Base-by-base conservation (phyloP, 2,797 vertebrate species). In the Myotis planiceps region DNA sequence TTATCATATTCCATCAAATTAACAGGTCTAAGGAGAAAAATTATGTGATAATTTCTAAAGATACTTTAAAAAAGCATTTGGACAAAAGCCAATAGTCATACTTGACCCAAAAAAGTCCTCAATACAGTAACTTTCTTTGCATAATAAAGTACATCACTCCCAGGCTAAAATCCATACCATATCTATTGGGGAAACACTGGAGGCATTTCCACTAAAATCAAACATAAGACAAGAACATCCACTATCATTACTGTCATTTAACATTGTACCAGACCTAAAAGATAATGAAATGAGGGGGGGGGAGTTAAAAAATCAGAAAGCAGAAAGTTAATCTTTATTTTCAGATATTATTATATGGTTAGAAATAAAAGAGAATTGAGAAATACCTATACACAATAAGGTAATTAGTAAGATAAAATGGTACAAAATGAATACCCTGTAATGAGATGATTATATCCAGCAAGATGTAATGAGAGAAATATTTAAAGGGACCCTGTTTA, bases 391-490 rank as follows among this genome's bases (percentile, higher is more conserved):
- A 74, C 53, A 29, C 9, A 78, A 34, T 68, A 51, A 88, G 66
- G 88, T 29, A 76, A 92, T 34, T 75, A 83, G 25, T 55, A 88
- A 80, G 18, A 55, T 25, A 85, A 81, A 93, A 72, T 68, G n/a
- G 25, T 68, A 60, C 34, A 74, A 34, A 90, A 75, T 82, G 25
- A 89, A 76, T 68, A 60, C 4, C 53, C 34, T 45, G 0, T 81
- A 60, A 85, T 85, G n/a, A 69, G 1, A n/a, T 65, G 3, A 21
- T 93, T 66, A n/a, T 34, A 9, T 68, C 32, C 15, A 71, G 32
- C 21, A 37, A 81, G 29, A 53, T 29, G 0, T 45, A 69, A 66
- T 65, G 32, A n/a, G 23, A 81, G 7, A 72, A 92, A 91, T 16
- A 92, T 58, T 58, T 58, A 13, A 27, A 58, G 13, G 25, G 5